Conservation (phyloP, 2,888 invertebrate genomes). For the Smittia aterrima region DNA sequence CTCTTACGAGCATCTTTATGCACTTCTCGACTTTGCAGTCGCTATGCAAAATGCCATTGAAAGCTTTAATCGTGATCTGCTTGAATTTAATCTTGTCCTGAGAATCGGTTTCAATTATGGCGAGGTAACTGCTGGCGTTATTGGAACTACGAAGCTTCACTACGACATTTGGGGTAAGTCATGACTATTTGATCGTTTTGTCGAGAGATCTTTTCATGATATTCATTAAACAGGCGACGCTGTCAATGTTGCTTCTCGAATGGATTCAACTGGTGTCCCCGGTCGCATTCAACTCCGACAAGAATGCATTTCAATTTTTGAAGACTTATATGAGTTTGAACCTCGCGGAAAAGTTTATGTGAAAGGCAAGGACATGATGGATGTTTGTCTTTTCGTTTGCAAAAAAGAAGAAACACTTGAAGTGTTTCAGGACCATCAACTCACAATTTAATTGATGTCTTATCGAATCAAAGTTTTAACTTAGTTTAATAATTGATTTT, state of each 20-base stretch:
- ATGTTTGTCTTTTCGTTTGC: conserved; percentile 69
- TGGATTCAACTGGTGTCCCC: conserved; percentile 93
- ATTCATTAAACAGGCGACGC: conserved; percentile 25
- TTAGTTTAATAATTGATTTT: neutral
- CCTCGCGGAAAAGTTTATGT: conserved; percentile 92
- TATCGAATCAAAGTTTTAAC: neutral
- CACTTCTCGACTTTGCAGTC: conserved; percentile 90
- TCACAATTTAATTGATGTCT: conserved; percentile 5
- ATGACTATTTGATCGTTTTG: neutral
- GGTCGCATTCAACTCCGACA: conserved; percentile 82
- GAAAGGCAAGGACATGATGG: conserved; percentile 95
- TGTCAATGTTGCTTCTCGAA: conserved; percentile 93
- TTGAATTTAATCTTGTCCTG: conserved; percentile 84
- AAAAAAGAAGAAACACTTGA: conserved; percentile 37
- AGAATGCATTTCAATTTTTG: conserved; percentile 68
- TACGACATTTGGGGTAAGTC: conserved; percentile 83
- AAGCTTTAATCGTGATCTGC: conserved; percentile 83
- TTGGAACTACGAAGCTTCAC: conserved; percentile 92
- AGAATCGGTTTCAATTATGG: conserved; percentile 90
- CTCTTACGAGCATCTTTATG: conserved; percentile 71
- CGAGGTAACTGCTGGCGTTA: conserved; percentile 94
- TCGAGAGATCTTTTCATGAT: neutral
- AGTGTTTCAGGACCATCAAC: conserved; percentile 33
- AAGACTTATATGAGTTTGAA: conserved; percentile 78
- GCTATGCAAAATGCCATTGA: conserved; percentile 85